Conservation (phyloP, 1,140 invertebrate species). For the Bombus balteatus region DNA sequence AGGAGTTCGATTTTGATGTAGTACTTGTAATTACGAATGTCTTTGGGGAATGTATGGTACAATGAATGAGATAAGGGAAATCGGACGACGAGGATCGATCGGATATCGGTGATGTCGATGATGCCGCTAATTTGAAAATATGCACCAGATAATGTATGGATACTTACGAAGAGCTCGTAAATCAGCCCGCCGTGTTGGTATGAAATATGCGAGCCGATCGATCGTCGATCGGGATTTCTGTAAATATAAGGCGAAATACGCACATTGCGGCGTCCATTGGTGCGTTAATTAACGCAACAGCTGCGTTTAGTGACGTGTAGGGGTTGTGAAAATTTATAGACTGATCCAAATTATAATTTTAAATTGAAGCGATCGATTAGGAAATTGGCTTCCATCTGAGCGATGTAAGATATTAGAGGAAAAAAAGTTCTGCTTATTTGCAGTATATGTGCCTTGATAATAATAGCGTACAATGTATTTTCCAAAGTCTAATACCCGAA, state of each 20-base stretch:
- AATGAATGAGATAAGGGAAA: background rate
- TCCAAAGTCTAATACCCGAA: background rate
- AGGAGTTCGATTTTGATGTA: constrained; percentile 35
- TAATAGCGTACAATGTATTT: background rate
- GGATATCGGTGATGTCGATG: constrained; percentile 4
- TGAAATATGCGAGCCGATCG: constrained; percentile 30
- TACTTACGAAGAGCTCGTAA: constrained; percentile 42
- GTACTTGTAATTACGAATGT: constrained; percentile 25
- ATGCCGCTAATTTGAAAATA: constrained; percentile 50
- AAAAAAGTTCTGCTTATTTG: too few relatives aligned
- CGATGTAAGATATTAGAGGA: too few relatives aligned
- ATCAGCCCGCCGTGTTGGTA: constrained; percentile 17
- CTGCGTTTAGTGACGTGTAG: constrained; percentile 30
- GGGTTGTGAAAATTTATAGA: constrained; percentile 38
- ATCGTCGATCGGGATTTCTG: background rate
- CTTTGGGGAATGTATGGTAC: background rate
- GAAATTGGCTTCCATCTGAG: background rate
- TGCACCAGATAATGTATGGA: constrained; percentile 34
- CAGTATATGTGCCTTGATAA: too few relatives aligned
- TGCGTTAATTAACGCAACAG: constrained; percentile 52
- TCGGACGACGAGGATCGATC: background rate
- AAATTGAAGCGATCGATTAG: constrained; percentile 9
- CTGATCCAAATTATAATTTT: constrained; percentile 1
- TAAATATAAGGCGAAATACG: background rate
- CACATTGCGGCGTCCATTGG: constrained; percentile 10